A percentile compares a stretch with the other conserved stretches of the same genome.
Evolutionary conservation across 2,888 invertebrate genomes (phyloP).

Genomic region (Ormyrus labotus): DNA sequence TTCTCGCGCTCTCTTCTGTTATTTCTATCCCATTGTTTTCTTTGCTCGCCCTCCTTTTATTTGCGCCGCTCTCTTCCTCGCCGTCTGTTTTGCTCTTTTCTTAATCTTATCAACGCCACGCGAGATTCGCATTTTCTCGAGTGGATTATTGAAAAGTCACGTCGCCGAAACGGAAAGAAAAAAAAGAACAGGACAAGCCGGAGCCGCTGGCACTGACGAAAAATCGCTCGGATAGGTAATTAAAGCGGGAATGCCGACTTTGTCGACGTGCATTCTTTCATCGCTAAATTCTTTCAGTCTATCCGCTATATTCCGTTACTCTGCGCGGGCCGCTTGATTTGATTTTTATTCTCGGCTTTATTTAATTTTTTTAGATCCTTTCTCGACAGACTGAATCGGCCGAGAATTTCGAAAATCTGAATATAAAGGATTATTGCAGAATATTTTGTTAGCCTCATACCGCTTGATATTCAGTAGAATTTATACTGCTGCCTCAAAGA

Average conservation of each 20-base stretch:
- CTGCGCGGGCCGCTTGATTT: not conserved
- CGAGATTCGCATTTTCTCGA: too few species aligned
- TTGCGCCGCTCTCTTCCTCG: not conserved
- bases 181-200: too few species aligned
- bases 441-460: not conserved
- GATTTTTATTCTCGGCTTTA: not conserved
- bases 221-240: constrained; percentile 14
- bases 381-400: not conserved
- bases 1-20: too few species aligned
- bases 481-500: not conserved
- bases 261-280: not conserved
- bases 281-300: not conserved
- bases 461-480: not conserved
- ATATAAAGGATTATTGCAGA: not conserved
- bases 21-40: too few species aligned
- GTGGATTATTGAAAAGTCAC: too few species aligned
- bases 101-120: not conserved
- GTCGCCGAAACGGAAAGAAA: too few species aligned
- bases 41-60: too few species aligned
- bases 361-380: not conserved
- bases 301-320: not conserved
- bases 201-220: not conserved
- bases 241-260: constrained; percentile 20
- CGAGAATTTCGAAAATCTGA: not conserved
- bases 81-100: not conserved